Conservation (phyloP, 35 echinoderm and acorn worm genomes). For the Heliocidaris erythrogramma region DNA sequence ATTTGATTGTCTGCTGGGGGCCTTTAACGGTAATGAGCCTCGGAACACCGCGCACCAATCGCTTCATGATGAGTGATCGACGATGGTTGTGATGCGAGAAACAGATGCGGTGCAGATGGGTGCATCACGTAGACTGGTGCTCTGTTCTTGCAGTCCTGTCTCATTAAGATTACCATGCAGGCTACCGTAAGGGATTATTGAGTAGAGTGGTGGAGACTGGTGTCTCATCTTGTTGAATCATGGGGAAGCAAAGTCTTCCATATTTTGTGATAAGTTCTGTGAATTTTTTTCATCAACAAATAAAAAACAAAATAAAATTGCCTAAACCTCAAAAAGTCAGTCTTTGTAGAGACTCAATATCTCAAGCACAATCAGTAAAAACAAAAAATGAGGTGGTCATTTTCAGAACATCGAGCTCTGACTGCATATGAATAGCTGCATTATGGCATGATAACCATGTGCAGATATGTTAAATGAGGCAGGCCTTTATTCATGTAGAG, state of each 20-base stretch:
- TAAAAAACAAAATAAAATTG: neutral
- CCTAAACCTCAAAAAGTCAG: neutral
- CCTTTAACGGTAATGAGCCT: constrained; percentile 22
- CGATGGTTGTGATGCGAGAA: constrained; percentile 4
- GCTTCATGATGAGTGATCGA: constrained; percentile 35
- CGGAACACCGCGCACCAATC: constrained; percentile 13
- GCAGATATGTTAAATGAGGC: too few species aligned
- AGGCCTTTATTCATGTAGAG: too few species aligned
- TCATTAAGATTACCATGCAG: neutral
- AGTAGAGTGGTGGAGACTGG: constrained; percentile 22
- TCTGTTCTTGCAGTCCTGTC: neutral
- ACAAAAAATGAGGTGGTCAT: neutral
- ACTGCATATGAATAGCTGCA: neutral
- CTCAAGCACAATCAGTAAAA: neutral
- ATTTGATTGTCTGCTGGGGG: neutral
- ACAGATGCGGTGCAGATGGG: constrained; percentile 38
- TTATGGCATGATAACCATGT: neutral
- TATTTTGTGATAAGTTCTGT: neutral
- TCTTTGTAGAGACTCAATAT: neutral
- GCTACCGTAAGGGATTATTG: neutral
- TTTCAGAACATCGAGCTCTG: neutral
- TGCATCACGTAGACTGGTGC: constrained; percentile 24
- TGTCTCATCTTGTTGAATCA: neutral
- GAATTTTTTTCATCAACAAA: neutral
- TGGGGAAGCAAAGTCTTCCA: neutral